phyloP scores from a whole-genome alignment of 2,113 vertebrate species.

The Corvus moneduloides region DNA sequence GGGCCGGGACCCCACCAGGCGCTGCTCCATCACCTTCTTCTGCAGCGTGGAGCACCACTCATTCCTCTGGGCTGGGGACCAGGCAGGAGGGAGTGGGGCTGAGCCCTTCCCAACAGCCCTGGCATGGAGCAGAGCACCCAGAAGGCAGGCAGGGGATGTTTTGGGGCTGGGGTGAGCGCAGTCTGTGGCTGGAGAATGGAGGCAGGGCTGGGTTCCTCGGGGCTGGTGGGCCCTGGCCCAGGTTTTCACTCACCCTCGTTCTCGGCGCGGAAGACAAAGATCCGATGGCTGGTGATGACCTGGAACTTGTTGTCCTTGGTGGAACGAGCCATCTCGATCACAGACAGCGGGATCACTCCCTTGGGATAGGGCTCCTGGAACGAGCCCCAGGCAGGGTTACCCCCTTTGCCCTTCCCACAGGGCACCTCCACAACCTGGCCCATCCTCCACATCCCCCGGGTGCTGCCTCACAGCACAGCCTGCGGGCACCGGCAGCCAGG shows the following conservation, averaged over 20 bases:
- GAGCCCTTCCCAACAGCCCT: not conserved
- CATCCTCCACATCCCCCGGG: not conserved
- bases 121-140: not conserved
- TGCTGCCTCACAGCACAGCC: not conserved
- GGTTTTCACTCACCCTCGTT: conserved; percentile 81
- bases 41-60: conserved; percentile 88
- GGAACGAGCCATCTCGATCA: conserved; percentile 88
- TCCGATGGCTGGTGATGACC: conserved; percentile 88
- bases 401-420: not conserved
- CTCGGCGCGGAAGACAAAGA: conserved; percentile 92
- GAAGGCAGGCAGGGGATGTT: not conserved
- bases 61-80: conserved; percentile 78
- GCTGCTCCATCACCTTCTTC: conserved; percentile 83
- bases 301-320: conserved; percentile 97
- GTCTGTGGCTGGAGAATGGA: not conserved
- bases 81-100: not conserved
- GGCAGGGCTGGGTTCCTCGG: not conserved
- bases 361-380: conserved; percentile 92
- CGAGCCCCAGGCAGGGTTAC: not conserved
- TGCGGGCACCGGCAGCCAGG: rapidly evolving
- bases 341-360: conserved; percentile 89
- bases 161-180: not conserved
- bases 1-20: conserved; percentile 70
- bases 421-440: not conserved
- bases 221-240: too few species aligned